These are phyloP conservation scores for Diadegma fenestrale DNA, from an alignment of 2,888 invertebrate species.

Conservation along the genomic window DNA sequence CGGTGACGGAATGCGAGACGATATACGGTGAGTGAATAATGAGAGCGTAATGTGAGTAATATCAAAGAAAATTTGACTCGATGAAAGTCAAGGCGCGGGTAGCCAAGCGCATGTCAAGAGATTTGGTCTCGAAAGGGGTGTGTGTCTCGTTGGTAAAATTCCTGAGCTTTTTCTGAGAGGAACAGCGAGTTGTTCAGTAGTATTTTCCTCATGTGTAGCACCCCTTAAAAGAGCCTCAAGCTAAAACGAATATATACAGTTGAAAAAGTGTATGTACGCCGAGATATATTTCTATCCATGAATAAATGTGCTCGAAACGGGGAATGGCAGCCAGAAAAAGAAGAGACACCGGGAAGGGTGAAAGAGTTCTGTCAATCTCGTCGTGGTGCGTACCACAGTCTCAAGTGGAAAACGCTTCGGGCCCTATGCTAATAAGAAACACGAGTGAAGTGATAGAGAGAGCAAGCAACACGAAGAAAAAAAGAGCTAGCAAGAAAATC, in stretches of 20 bases:
- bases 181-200: constrained; percentile 17
- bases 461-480: background rate
- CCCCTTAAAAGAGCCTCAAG: constrained; percentile 39
- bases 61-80: background rate
- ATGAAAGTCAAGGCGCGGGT: constrained; percentile 15
- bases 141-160: constrained; percentile 33
- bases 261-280: background rate
- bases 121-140: constrained; percentile 6
- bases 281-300: background rate
- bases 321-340: constrained; percentile 32
- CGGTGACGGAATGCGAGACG: constrained; percentile 24
- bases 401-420: constrained; percentile 65
- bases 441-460: constrained; percentile 34
- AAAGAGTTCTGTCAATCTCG: constrained; percentile 55
- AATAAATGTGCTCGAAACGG: constrained; percentile 28
- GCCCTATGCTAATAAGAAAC: constrained; percentile 66
- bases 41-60: background rate
- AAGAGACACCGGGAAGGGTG: constrained; percentile 39
- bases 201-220: constrained; percentile 30
- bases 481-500: background rate
- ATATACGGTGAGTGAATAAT: background rate
- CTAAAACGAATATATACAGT: constrained; percentile 35
- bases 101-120: background rate
- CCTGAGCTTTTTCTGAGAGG: background rate
- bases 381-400: constrained; percentile 52